Evolutionary conservation across 37 sponge, comb jelly and placozoan genomes (phyloP).

Genomic region (Halichondria panicea): DNA sequence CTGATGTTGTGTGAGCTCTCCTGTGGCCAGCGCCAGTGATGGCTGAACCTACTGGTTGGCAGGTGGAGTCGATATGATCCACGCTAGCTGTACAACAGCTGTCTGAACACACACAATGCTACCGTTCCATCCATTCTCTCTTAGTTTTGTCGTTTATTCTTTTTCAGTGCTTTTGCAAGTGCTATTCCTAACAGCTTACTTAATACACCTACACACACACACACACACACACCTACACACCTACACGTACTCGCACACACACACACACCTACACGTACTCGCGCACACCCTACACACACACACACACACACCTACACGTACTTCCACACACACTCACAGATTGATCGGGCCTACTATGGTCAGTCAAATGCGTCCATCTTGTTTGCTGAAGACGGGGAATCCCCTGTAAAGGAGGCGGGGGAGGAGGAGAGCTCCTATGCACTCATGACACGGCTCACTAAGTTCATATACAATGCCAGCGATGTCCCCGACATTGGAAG

Average conservation of each 20-base stretch:
- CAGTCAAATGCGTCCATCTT: background rate
- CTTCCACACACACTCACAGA: conserved; percentile 11
- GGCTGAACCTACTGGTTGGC: conserved; percentile 31
- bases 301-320: background rate
- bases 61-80: background rate
- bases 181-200: too few species aligned
- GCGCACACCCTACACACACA: too few species aligned
- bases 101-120: too few species aligned
- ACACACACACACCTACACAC: too few species aligned
- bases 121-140: too few species aligned
- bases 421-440: conserved; percentile 11
- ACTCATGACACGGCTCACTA: conserved; percentile 56
- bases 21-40: conserved; percentile 30
- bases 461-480: conserved; percentile 59
- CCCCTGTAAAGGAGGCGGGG: background rate
- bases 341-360: conserved; percentile 36
- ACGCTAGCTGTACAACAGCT: too few species aligned
- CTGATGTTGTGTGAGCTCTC: conserved; percentile 7
- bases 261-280: background rate
- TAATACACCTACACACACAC: too few species aligned
- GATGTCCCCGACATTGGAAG: background rate
- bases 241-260: too few species aligned
- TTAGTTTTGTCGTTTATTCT: too few species aligned
- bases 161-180: too few species aligned
- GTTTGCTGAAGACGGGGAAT: background rate